Evolutionary conservation across 2,113 vertebrate genomes (phyloP).

Genomic region (Haemorhous mexicanus): DNA sequence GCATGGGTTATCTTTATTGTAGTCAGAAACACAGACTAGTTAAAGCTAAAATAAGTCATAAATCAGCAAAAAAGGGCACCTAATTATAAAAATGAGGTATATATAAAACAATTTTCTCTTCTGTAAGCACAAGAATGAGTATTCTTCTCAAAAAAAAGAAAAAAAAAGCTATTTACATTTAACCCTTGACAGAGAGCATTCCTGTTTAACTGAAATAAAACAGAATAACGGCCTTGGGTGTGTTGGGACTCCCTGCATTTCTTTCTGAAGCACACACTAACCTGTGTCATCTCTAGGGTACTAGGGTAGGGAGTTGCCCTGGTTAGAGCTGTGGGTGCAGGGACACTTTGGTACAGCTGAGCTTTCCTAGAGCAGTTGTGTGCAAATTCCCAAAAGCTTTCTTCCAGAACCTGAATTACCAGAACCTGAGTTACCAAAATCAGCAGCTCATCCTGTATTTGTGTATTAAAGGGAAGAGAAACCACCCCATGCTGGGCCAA

Average conservation of each 20-base stretch:
- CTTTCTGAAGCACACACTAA: not conserved
- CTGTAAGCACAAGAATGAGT: not conserved
- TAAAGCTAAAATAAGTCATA: slow-evolving; percentile 17
- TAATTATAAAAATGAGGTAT: slow-evolving; percentile 1
- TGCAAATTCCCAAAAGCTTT: not conserved
- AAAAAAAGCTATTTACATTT: not conserved
- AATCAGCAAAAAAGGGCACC: not conserved
- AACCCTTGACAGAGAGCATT: not conserved
- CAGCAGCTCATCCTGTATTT: not conserved
- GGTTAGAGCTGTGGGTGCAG: not conserved
- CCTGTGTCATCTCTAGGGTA: not conserved
- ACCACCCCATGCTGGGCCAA: not conserved
- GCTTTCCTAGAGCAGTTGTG: not conserved
- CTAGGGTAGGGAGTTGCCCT: not conserved
- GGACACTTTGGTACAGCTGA: not conserved
- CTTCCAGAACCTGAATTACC: not conserved
- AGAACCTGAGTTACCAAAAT: not conserved
- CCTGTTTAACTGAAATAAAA: not conserved
- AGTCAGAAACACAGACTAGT: not conserved
- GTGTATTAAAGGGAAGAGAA: not conserved
- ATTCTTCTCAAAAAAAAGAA: not conserved
- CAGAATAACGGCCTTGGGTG: not conserved
- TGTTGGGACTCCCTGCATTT: not conserved
- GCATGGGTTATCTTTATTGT: slow-evolving; percentile 4
- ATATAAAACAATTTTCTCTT: not conserved